Evolutionary conservation across 2,888 invertebrate species (phyloP), one percentile per base, ranked within the genome.

Genomic region (Ptychoptera albimana): DNA sequence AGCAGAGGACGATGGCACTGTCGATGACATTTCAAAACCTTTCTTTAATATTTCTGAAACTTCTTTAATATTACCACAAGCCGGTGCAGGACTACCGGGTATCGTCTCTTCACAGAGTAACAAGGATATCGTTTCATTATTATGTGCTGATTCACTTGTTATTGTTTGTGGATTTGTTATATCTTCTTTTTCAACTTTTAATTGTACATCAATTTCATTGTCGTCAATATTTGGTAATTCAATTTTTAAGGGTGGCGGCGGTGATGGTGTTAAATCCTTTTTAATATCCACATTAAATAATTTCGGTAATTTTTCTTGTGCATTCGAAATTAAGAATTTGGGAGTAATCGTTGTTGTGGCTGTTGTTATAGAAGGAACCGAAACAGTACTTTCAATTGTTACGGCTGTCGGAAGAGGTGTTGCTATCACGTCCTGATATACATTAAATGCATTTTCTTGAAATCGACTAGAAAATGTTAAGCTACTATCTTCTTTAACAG

Each of bases 91-190:
- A 59, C 87, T 88, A 15, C 88, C 84, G 1, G 89, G 91, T 57
- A 91, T 88, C 23, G 86, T 88, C 66, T 91, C 91, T 60, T 87
- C 86, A 61, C 91, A 91, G 10, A 88, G 66, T 51, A 91, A 60
- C 48, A 87, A 66, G 44, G 84, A 83, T 51, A 79, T 76, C 50
- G 79, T 76, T 60, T 84, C 83, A 35, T 73, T 23, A 23, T 23
- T 67, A 51, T 69, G 55, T 47, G 50, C 43, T 46, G 50, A 37
- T 49, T 49, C 31, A 44, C 52, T 47, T 42, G 46, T 45, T 42
- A 42, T 45, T 34, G 41, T 37, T 15, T 41, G 11, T 10, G 29
- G 42, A 11, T 41, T 16, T 11, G 31, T 15, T 11, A 10, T 10
- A 11, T 42, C 41, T n/a, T 41, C 31, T 16, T 45, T 41, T 8